Conservation (phyloP, 53 echinoderm and acorn worm genomes). For the Luidia sarsii region DNA sequence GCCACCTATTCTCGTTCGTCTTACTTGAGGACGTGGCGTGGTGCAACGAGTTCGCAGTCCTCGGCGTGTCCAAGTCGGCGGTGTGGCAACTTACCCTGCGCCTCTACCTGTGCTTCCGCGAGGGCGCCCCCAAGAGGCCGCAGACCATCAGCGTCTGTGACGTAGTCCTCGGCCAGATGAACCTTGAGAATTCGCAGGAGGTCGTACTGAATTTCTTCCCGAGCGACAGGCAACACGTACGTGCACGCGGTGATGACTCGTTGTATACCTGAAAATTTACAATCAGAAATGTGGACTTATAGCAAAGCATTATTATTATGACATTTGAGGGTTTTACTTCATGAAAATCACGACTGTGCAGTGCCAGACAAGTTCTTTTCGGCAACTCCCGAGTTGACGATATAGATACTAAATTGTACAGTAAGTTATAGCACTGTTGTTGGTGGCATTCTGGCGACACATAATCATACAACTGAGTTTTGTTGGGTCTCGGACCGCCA, state of each 20-base stretch:
- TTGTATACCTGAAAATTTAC: not conserved
- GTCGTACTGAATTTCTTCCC: constrained; percentile 29
- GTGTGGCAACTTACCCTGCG: constrained; percentile 78
- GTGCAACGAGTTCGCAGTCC: constrained; percentile 70
- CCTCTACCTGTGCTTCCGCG: constrained; percentile 65
- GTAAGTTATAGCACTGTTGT: no score
- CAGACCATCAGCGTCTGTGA: constrained; percentile 48
- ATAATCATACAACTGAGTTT: no score
- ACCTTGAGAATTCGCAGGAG: constrained; percentile 34
- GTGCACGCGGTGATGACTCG: no score
- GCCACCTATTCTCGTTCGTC: no score
- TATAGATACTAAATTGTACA: no score
- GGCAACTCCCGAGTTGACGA: no score
- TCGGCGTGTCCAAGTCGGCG: constrained; percentile 80
- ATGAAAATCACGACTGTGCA: no score
- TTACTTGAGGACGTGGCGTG: constrained; percentile 54
- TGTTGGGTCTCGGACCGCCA: no score
- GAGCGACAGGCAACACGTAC: constrained; percentile 13
- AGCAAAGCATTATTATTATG: not conserved
- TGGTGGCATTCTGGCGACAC: no score
- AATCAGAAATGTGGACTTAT: no score
- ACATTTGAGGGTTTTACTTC: no score
- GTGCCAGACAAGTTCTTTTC: no score
- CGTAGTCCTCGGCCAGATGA: constrained; percentile 25
- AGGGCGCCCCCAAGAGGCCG: constrained; percentile 56